Percentiles rank a stretch among this genome's conserved stretches.
Conservation (phyloP, 2,113 vertebrate genomes). For the Epinephelus lanceolatus region DNA sequence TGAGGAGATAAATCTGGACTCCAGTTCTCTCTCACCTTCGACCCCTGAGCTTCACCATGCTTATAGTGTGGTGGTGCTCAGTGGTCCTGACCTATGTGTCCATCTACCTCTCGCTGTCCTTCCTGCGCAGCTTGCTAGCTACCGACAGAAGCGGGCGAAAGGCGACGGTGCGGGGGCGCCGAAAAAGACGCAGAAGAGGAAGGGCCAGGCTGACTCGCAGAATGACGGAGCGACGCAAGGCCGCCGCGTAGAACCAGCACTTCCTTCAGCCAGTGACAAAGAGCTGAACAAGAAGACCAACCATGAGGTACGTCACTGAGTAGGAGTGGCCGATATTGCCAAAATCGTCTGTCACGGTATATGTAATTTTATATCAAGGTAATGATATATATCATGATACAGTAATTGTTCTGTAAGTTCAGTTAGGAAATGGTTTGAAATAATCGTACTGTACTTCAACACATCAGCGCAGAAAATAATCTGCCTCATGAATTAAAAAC, state of each 20-base stretch:
- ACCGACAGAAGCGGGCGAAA: constrained; percentile 85
- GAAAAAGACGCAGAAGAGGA: constrained; percentile 88
- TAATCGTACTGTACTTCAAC: no score
- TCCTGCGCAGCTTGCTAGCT: constrained; percentile 86
- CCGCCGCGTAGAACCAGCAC: constrained; percentile 61
- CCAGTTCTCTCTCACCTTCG: constrained; percentile 11
- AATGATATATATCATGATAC: no score
- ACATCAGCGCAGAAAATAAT: no score
- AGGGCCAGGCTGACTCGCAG: constrained; percentile 79
- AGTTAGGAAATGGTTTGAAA: no score
- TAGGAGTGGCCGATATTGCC: background rate
- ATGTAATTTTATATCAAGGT: no score
- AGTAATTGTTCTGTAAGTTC: no score
- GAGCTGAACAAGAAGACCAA: constrained; percentile 44
- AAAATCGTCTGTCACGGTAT: no score
- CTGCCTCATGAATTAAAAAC: no score
- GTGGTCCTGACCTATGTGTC: constrained; percentile 82
- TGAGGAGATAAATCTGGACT: constrained; percentile 44
- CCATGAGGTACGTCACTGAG: constrained; percentile 66
- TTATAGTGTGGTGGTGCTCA: constrained; percentile 83
- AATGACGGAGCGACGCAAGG: constrained; percentile 77
- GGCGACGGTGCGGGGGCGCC: constrained; percentile 72
- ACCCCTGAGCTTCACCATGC: constrained; percentile 68
- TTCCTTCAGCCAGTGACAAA: constrained; percentile 3
- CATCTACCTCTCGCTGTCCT: constrained; percentile 83